Evolutionary conservation across 1,140 invertebrate species (phyloP).

Genomic region (Thaumetopoea pityocampa): DNA sequence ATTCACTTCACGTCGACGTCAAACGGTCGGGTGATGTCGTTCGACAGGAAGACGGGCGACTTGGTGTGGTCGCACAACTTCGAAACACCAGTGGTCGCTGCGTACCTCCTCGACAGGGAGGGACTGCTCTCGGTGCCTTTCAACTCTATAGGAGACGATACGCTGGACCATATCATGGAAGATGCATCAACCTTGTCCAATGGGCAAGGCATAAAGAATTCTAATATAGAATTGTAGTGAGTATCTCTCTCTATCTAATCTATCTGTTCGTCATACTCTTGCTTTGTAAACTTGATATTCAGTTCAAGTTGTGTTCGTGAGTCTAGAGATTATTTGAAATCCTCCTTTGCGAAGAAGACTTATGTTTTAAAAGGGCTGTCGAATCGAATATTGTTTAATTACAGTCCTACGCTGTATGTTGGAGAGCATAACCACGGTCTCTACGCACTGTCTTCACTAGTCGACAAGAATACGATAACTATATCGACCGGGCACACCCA

Average conservation of each 20-base stretch:
- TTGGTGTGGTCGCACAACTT: conserved; percentile 92
- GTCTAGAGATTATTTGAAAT: too few species aligned
- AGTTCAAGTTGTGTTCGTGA: too few species aligned
- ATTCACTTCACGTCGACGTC: conserved; percentile 93
- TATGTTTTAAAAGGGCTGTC: not conserved
- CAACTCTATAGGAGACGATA: conserved; percentile 91
- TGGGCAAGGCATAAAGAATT: conserved; percentile 75
- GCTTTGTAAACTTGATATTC: too few species aligned
- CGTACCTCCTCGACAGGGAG: conserved; percentile 88
- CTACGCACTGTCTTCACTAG: conserved; percentile 93
- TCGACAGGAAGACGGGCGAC: conserved; percentile 83
- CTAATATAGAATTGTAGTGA: conserved; percentile 86
- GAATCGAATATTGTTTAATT: conserved; percentile 40
- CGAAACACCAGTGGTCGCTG: conserved; percentile 92
- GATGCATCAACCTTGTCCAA: conserved; percentile 79
- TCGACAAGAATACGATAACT: conserved; percentile 88
- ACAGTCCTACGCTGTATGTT: conserved; percentile 94
- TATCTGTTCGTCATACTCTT: too few species aligned
- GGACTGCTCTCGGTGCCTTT: conserved; percentile 92
- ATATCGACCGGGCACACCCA: conserved; percentile 80
- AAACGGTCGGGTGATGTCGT: conserved; percentile 89
- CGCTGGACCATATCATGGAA: conserved; percentile 84
- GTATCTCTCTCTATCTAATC: conserved; percentile 54
- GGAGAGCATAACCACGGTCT: conserved; percentile 92
- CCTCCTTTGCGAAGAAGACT: too few species aligned